Evolutionary conservation across 2,888 invertebrate species (phyloP).

Genomic region (Anthophora plumipes): DNA sequence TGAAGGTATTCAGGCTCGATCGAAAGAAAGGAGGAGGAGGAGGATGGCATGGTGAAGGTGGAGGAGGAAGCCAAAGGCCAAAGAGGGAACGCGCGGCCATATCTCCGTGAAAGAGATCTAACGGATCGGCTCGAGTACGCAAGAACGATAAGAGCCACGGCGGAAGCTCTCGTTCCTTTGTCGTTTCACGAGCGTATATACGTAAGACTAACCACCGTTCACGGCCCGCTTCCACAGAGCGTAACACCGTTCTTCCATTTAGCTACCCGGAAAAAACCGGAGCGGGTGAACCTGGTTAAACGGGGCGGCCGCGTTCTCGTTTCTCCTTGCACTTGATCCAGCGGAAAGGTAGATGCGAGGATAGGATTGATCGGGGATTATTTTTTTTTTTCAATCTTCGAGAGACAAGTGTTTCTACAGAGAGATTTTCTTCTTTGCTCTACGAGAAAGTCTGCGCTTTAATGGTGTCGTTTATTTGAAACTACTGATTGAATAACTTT

Average conservation of each 20-base stretch:
- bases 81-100: slow-evolving; percentile 61
- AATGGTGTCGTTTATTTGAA: too few species aligned
- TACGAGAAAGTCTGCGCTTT: too few species aligned
- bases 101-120: slow-evolving; percentile 73
- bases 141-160: slow-evolving; percentile 70
- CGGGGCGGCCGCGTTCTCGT: slow-evolving; percentile 36
- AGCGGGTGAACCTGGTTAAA: slow-evolving; percentile 42
- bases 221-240: slow-evolving; percentile 68
- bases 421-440: neutral
- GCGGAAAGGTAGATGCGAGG: neutral
- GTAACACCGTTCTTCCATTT: slow-evolving; percentile 83
- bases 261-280: slow-evolving; percentile 78
- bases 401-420: neutral
- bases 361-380: slow-evolving; percentile 17
- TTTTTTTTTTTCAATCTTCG: neutral
- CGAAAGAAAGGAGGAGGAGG: slow-evolving; percentile 39
- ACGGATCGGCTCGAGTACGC: slow-evolving; percentile 72
- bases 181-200: slow-evolving; percentile 70
- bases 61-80: slow-evolving; percentile 65
- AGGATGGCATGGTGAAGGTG: slow-evolving; percentile 26
- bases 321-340: slow-evolving; percentile 15
- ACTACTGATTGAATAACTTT: too few species aligned
- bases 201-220: slow-evolving; percentile 73
- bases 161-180: slow-evolving; percentile 77
- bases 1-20: slow-evolving; percentile 62